A percentile compares a stretch with the other conserved stretches of the same genome.
These are phyloP conservation scores for Pseudolaguvia tuberculata DNA, from an alignment of 2,113 vertebrate genomes.

Conservation along the genomic window DNA sequence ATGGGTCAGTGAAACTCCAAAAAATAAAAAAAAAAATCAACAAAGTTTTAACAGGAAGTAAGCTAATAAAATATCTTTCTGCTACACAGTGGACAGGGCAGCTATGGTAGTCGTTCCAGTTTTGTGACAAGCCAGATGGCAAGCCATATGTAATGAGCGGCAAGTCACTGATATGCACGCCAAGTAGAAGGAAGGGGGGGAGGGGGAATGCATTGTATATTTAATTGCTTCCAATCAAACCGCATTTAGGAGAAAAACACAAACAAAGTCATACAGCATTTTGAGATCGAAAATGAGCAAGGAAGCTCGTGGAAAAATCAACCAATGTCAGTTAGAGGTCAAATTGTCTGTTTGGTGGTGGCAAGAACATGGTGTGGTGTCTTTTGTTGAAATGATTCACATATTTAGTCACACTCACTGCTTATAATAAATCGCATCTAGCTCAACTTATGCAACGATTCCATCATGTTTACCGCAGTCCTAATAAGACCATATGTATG, in stretches of 20 bases:
- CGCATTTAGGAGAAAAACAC: background rate
- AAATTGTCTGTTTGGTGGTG: slow-evolving; percentile 17
- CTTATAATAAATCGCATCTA: slow-evolving; percentile 30
- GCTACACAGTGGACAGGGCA: slow-evolving; percentile 25
- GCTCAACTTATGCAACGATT: slow-evolving; percentile 48
- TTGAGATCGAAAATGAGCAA: slow-evolving; percentile 8
- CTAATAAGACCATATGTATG: slow-evolving; percentile 48
- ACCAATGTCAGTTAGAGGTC: slow-evolving; percentile 23
- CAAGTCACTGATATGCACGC: slow-evolving; percentile 14
- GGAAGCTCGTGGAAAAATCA: background rate
- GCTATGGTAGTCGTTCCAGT: slow-evolving; percentile 24
- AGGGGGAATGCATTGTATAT: background rate
- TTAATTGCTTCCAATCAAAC: slow-evolving; percentile 18
- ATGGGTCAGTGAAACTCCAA: background rate
- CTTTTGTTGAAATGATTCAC: slow-evolving; percentile 28
- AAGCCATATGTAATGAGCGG: slow-evolving; percentile 34
- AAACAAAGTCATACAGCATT: slow-evolving; percentile 13
- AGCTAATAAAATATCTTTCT: background rate
- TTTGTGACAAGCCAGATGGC: slow-evolving; percentile 33
- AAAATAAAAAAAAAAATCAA: background rate
- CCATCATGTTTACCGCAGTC: slow-evolving; percentile 50
- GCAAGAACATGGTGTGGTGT: slow-evolving; percentile 8
- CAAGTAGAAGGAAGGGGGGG: background rate
- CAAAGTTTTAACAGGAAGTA: background rate
- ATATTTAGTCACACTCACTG: slow-evolving; percentile 34